Evolutionary conservation across 2,797 vertebrate genomes (phyloP).

Genomic region (Schizopygopsis pylzovi): DNA sequence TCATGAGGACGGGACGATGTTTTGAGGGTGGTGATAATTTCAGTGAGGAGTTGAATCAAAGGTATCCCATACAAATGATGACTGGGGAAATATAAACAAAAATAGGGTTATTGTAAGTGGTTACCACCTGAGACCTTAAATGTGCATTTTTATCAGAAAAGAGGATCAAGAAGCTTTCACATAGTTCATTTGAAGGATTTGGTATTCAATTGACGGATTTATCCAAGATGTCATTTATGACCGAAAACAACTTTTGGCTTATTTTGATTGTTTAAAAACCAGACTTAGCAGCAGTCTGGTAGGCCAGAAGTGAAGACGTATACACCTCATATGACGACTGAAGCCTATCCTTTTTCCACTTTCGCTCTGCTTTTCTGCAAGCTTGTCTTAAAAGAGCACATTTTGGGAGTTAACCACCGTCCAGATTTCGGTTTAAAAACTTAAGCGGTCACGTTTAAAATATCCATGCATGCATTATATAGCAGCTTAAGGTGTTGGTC

Average conservation of each 20-base stretch:
- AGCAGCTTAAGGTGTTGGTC: no score
- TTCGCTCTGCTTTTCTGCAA: not conserved
- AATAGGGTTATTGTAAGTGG: no score
- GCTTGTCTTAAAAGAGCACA: not conserved
- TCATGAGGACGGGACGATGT: not conserved
- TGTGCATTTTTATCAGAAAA: not conserved
- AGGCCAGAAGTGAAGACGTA: not conserved
- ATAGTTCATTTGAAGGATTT: not conserved
- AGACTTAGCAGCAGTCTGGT: not conserved
- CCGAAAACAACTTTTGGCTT: not conserved
- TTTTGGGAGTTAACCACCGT: no score
- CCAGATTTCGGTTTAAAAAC: not conserved
- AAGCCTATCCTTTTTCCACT: no score
- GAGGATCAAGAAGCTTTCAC: not conserved
- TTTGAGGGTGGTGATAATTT: not conserved
- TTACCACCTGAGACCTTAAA: not conserved
- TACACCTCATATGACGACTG: not conserved
- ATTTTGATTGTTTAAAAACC: not conserved
- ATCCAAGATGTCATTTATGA: not conserved
- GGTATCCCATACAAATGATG: not conserved
- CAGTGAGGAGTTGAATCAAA: not conserved
- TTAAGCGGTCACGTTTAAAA: no score
- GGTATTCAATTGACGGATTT: not conserved
- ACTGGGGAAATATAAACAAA: not conserved
- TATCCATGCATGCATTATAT: no score